These are phyloP conservation scores for Clitarchus hookeri DNA, from an alignment of 2,888 invertebrate genomes.

Conservation along the genomic window DNA sequence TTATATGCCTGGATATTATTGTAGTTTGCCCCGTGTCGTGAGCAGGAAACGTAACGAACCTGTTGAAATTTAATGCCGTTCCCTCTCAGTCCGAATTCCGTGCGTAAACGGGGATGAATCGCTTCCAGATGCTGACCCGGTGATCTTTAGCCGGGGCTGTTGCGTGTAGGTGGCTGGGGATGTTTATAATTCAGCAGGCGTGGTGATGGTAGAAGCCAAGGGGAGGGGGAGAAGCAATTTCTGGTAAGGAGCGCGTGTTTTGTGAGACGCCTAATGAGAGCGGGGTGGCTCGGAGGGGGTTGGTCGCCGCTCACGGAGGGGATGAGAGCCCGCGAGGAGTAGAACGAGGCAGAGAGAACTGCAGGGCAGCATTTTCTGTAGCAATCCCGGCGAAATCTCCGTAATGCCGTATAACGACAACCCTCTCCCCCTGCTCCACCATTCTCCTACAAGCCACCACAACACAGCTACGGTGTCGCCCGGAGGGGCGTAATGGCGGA, in stretches of 20 bases:
- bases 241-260: constrained; percentile 14
- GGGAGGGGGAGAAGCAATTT: background rate
- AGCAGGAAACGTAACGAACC: no score
- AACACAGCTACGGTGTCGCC: no score
- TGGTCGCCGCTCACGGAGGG: background rate
- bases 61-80: no score
- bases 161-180: background rate
- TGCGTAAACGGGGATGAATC: background rate
- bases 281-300: background rate
- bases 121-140: background rate
- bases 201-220: background rate
- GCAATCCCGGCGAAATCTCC: background rate
- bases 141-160: background rate
- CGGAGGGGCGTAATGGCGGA: constrained; percentile 1
- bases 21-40: no score
- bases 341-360: background rate
- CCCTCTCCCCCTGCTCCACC: background rate
- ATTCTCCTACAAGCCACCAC: background rate
- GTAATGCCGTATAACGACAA: background rate
- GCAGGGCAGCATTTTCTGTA: background rate
- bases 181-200: background rate
- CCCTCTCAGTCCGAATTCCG: background rate
- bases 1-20: no score
- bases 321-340: no score
- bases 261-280: background rate